A percentile compares a stretch with the other conserved stretches of the same genome.
These are phyloP conservation scores for Diarsia brunnea DNA, from an alignment of 2,888 invertebrate genomes.

Conservation along the genomic window DNA sequence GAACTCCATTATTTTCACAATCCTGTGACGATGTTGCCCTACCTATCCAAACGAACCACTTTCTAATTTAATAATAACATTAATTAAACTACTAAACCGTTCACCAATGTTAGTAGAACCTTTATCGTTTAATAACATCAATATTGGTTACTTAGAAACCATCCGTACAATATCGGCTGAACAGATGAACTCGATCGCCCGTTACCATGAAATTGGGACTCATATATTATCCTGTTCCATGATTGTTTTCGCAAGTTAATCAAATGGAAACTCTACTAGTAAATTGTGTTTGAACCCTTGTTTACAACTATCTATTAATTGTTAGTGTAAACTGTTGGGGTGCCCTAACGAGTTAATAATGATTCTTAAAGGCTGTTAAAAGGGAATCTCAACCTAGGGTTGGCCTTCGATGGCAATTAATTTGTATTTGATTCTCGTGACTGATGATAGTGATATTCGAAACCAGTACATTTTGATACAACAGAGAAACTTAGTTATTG, in stretches of 20 bases:
- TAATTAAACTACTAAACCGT: background rate
- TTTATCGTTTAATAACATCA: conserved; percentile 12
- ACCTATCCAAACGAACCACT: background rate
- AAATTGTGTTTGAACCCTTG: conserved; percentile 19
- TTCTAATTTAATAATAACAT: background rate
- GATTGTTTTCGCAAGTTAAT: conserved; percentile 43
- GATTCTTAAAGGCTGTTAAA: background rate
- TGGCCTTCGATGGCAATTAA: background rate
- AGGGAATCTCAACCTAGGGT: conserved; percentile 17
- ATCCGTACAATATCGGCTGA: background rate
- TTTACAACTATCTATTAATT: conserved; percentile 27
- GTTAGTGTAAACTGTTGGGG: conserved; percentile 19
- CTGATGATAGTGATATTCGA: background rate
- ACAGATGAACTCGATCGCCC: background rate
- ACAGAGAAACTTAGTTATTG: too few relatives aligned
- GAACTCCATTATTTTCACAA: background rate
- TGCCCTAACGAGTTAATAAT: conserved; percentile 28
- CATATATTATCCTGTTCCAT: background rate
- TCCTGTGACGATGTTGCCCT: background rate
- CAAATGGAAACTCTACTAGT: conserved; percentile 31
- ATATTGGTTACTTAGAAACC: conserved; percentile 4
- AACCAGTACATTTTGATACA: background rate
- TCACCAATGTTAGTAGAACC: background rate
- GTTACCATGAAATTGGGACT: background rate
- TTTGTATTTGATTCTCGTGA: background rate